Evolutionary conservation across 1,140 invertebrate genomes (phyloP).

Genomic region (Sycophila sp.): DNA sequence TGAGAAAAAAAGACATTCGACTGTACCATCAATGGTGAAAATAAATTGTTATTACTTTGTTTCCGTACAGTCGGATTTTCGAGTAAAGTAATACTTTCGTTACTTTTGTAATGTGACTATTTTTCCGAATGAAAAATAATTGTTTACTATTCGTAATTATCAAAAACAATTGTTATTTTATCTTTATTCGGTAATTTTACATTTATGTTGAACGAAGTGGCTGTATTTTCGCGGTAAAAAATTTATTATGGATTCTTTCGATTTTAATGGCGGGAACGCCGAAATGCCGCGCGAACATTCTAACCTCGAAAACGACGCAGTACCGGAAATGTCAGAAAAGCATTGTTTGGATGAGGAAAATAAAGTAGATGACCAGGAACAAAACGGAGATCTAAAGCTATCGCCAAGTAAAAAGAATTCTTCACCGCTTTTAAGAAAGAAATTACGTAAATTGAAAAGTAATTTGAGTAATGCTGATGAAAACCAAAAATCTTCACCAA

Average conservation of each 20-base stretch:
- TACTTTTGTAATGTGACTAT: no score
- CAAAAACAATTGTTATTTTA: no score
- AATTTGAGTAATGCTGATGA: neutral
- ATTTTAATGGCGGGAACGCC: constrained; percentile 23
- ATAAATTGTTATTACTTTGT: no score
- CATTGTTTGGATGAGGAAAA: neutral
- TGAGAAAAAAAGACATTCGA: no score
- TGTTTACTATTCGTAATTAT: no score
- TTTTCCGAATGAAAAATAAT: no score
- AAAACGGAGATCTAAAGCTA: constrained; percentile 15
- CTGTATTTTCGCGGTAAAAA: neutral
- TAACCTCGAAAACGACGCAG: constrained; percentile 23
- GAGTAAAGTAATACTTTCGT: no score
- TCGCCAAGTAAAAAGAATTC: constrained; percentile 6
- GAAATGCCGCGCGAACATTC: constrained; percentile 16
- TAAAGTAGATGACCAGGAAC: neutral
- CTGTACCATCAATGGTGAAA: no score
- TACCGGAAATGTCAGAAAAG: constrained; percentile 4
- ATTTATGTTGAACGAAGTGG: no score
- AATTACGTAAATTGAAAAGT: constrained; percentile 18
- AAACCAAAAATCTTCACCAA: neutral
- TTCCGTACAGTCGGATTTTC: no score
- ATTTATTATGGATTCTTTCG: constrained; percentile 27
- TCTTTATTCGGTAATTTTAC: no score
- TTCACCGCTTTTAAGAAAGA: constrained; percentile 2